Evolutionary conservation across 2,888 invertebrate species (phyloP).

Genomic region (Diaprepes abbreviatus): DNA sequence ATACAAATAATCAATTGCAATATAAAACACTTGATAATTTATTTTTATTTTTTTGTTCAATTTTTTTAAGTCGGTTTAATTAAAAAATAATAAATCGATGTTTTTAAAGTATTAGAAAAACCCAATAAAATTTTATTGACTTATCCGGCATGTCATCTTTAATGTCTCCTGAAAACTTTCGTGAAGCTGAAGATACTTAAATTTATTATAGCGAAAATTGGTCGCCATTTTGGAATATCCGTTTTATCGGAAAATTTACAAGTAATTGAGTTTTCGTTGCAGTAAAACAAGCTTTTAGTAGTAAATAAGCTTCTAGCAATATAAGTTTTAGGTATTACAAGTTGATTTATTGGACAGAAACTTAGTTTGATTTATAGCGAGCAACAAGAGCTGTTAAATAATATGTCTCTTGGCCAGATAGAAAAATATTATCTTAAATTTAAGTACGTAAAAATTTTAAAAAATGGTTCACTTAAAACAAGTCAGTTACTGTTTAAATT

Average conservation of each 20-base stretch:
- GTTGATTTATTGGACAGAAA: not conserved
- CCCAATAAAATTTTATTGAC: not conserved
- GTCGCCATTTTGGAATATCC: slow-evolving; percentile 24
- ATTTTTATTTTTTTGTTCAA: too few relatives aligned
- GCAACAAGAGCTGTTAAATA: not conserved
- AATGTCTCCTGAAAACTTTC: slow-evolving; percentile 21
- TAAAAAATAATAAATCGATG: too few relatives aligned
- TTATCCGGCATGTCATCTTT: slow-evolving; percentile 2
- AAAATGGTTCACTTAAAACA: too few relatives aligned
- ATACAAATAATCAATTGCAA: too few relatives aligned
- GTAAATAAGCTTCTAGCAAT: slow-evolving; percentile 21
- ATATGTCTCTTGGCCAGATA: too few relatives aligned
- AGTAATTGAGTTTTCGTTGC: slow-evolving; percentile 38
- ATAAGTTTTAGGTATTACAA: not conserved
- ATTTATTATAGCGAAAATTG: slow-evolving; percentile 30
- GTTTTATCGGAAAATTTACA: slow-evolving; percentile 34
- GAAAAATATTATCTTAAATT: too few relatives aligned
- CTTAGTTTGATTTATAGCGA: not conserved
- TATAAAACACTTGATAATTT: too few relatives aligned
- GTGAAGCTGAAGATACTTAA: not conserved
- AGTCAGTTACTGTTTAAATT: too few relatives aligned
- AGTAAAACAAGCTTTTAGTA: slow-evolving; percentile 34
- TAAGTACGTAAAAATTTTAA: too few relatives aligned
- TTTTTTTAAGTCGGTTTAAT: too few relatives aligned
- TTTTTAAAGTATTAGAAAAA: not conserved